A percentile compares a stretch with the other conserved stretches of the same genome.
Evolutionary conservation across 2,113 vertebrate species (phyloP).

Genomic region (Gadus chalcogrammus): DNA sequence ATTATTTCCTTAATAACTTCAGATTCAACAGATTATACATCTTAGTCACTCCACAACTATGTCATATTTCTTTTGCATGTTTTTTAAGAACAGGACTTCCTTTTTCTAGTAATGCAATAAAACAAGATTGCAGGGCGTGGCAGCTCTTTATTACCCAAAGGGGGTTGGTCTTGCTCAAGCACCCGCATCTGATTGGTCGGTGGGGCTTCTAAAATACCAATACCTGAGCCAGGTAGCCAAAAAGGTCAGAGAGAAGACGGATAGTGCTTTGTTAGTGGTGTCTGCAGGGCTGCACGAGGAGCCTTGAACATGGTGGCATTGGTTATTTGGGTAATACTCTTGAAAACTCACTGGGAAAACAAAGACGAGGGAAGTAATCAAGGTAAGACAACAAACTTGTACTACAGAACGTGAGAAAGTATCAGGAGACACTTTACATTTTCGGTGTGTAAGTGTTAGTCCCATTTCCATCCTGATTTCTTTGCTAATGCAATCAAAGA

Average conservation of each 20-base stretch:
- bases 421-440: too few species aligned
- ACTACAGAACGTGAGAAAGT: too few species aligned
- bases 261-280: constrained; percentile 32
- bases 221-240: constrained; percentile 73
- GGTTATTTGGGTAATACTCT: constrained; percentile 6
- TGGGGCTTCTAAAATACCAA: constrained; percentile 56
- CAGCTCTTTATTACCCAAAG: constrained; percentile 37
- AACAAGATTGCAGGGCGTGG: constrained; percentile 67
- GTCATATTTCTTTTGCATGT: not conserved
- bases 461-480: too few species aligned
- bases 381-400: constrained; percentile 21
- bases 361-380: constrained; percentile 44
- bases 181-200: constrained; percentile 61
- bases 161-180: constrained; percentile 54
- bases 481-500: too few species aligned
- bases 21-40: too few species aligned
- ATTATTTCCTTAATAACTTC: too few species aligned
- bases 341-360: constrained; percentile 20
- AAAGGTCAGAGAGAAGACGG: constrained; percentile 57
- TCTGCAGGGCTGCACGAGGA: constrained; percentile 7
- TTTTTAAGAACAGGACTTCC: constrained; percentile 14
- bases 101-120: constrained; percentile 12
- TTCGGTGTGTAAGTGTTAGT: too few species aligned
- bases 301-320: not conserved
- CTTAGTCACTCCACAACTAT: too few species aligned